Evolutionary conservation across 1,140 invertebrate species (phyloP).

Genomic region (Thalassaphorura encarpata): DNA sequence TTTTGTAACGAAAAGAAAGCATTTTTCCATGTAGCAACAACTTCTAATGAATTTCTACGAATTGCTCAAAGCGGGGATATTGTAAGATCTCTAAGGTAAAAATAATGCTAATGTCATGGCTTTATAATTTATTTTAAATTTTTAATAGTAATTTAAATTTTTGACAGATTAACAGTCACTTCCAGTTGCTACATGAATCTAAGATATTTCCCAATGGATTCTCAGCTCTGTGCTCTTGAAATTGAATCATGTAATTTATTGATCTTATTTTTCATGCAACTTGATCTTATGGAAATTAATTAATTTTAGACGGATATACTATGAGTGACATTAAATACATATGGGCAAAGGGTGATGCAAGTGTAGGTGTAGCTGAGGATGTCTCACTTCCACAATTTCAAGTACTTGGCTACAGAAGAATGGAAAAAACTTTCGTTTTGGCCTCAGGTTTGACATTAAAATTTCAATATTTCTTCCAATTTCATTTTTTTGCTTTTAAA

Average conservation of each 20-base stretch:
- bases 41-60: constrained; percentile 91
- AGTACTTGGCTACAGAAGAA: constrained; percentile 76
- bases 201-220: constrained; percentile 51
- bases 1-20: constrained; percentile 84
- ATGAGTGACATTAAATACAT: constrained; percentile 94
- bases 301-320: constrained; percentile 70
- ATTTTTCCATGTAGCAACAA: constrained; percentile 94
- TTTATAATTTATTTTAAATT: not conserved
- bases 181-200: constrained; percentile 50
- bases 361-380: constrained; percentile 81
- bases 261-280: not conserved
- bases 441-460: too few relatives aligned
- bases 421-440: constrained; percentile 81
- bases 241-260: constrained; percentile 21
- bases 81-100: constrained; percentile 87
- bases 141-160: constrained; percentile 35
- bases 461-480: not conserved
- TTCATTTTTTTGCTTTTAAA: not conserved
- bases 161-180: constrained; percentile 65
- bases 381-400: constrained; percentile 92
- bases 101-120: constrained; percentile 18
- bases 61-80: constrained; percentile 89
- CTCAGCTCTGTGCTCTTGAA: constrained; percentile 32
- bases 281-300: not conserved
- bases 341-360: constrained; percentile 85